Percentiles rank a stretch among this genome's conserved stretches.
phyloP scores from a whole-genome alignment of 2,888 invertebrate genomes.

The Hypomecis atomaria region DNA sequence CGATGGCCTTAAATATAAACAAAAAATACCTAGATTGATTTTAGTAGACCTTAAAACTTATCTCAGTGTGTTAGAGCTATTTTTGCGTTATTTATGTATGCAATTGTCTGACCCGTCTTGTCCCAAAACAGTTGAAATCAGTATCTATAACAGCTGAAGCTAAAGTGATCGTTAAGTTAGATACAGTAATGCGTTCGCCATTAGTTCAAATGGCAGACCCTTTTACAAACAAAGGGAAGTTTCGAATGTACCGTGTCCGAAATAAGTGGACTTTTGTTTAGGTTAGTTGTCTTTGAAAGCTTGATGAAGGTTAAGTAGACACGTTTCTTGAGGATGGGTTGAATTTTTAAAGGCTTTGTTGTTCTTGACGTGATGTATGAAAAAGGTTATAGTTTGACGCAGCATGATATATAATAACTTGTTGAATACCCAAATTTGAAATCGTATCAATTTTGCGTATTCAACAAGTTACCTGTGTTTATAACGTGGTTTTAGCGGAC shows the following conservation, averaged over 20 bases:
- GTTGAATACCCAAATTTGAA: too few species aligned
- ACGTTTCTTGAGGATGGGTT: constrained; percentile 1
- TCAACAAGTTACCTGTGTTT: too few species aligned
- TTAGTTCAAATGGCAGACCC: constrained; percentile 41
- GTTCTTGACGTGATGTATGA: neutral
- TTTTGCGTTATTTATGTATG: too few species aligned
- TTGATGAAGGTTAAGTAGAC: constrained; percentile 29
- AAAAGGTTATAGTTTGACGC: neutral
- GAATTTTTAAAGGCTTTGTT: constrained; percentile 11
- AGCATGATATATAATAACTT: too few species aligned
- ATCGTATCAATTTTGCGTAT: too few species aligned
- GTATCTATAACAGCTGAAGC: constrained; percentile 27
- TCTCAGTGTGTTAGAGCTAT: too few species aligned
- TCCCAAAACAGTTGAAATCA: constrained; percentile 1
- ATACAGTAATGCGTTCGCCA: constrained; percentile 39
- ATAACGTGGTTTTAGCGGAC: too few species aligned
- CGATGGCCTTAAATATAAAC: too few species aligned
- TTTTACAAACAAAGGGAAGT: constrained; percentile 40
- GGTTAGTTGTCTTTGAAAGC: constrained; percentile 33
- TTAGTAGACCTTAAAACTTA: neutral
- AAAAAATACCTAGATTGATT: neutral
- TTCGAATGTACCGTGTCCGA: constrained; percentile 30
- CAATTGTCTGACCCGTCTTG: neutral
- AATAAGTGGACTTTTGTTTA: constrained; percentile 38
- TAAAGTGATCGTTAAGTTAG: constrained; percentile 36